phyloP scores from a whole-genome alignment of 2,113 vertebrate species.

The Saccopteryx bilineata region DNA sequence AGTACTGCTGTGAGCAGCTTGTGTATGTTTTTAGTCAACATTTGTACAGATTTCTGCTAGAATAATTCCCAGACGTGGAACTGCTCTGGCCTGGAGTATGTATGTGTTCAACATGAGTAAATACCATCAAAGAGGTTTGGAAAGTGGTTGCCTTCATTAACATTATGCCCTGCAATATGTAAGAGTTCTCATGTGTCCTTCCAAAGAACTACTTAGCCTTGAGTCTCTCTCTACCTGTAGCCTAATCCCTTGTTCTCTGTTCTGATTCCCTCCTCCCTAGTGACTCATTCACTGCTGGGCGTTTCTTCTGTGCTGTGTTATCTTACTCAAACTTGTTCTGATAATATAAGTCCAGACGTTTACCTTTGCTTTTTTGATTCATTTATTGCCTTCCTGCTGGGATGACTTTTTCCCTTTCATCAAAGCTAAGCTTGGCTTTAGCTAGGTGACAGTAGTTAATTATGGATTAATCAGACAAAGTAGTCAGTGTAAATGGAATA shows the following conservation, averaged over 20 bases:
- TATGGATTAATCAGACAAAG: background rate
- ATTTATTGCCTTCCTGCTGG: background rate
- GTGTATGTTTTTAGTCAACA: background rate
- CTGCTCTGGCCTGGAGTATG: background rate
- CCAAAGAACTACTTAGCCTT: background rate
- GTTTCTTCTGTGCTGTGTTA: background rate
- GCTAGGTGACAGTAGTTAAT: background rate
- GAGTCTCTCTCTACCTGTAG: rapidly evolving
- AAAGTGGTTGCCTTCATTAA: background rate
- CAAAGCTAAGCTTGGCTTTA: background rate
- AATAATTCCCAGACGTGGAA: background rate
- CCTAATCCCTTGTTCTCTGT: background rate
- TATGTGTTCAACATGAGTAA: background rate
- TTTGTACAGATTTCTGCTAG: background rate
- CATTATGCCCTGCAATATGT: background rate
- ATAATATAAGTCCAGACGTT: background rate
- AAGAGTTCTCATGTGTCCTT: background rate
- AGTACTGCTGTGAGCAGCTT: background rate
- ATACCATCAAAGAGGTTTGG: background rate
- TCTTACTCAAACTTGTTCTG: background rate
- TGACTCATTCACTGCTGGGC: background rate
- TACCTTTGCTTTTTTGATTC: background rate
- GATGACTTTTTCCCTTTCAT: background rate
- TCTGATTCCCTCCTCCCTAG: background rate
- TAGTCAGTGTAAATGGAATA: background rate